Evolutionary conservation across 2,888 invertebrate species (phyloP).

Genomic region (Apamea monoglypha): DNA sequence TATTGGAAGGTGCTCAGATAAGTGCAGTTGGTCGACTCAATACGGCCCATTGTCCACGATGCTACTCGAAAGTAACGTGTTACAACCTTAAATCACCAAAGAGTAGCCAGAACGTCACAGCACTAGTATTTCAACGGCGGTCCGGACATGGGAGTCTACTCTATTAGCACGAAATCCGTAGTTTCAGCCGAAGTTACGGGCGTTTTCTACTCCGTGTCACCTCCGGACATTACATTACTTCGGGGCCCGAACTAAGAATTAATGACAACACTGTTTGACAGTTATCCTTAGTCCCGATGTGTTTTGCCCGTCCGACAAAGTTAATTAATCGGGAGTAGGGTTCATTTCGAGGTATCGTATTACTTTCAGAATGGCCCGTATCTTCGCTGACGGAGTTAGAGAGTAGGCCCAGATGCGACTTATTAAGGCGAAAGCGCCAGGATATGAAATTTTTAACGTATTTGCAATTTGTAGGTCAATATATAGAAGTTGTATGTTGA

Average conservation of each 20-base stretch:
- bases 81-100: no score
- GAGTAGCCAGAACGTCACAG: neutral
- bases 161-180: neutral
- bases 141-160: no score
- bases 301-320: neutral
- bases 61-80: neutral
- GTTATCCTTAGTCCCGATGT: no score
- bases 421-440: neutral
- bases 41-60: conserved; percentile 30
- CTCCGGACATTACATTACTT: neutral
- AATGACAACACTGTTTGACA: neutral
- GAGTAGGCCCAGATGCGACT: neutral
- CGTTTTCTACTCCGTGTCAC: neutral
- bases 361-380: neutral
- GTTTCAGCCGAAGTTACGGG: neutral
- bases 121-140: neutral
- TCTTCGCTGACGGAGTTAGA: neutral
- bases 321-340: neutral
- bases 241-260: neutral
- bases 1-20: conserved; percentile 68
- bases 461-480: neutral
- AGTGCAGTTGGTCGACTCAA: conserved; percentile 68
- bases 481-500: neutral
- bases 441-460: no score
- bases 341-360: neutral